Conservation (phyloP, 2,888 invertebrate genomes). For the Drosophila recens region DNA sequence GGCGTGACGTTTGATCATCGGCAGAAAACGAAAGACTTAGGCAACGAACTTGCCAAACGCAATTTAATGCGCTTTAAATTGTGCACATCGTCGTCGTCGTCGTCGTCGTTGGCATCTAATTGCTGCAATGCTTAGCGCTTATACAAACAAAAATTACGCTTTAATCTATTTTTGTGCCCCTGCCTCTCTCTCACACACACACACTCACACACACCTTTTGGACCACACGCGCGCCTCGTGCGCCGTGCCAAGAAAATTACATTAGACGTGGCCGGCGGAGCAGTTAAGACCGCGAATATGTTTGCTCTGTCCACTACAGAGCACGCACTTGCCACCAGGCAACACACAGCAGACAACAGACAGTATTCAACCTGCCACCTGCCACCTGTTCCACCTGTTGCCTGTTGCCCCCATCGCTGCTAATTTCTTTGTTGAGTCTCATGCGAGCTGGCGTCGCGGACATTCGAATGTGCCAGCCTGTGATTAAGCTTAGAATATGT, state of each 20-base stretch:
- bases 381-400: constrained; percentile 46
- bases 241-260: constrained; percentile 75
- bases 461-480: constrained; percentile 75
- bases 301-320: constrained; percentile 19
- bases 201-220: constrained; percentile 33
- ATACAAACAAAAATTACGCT: constrained; percentile 82
- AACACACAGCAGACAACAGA: neutral
- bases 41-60: constrained; percentile 71
- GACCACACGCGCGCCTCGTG: constrained; percentile 64
- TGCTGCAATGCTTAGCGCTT: constrained; percentile 75
- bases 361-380: constrained; percentile 45
- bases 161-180: constrained; percentile 76
- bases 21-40: constrained; percentile 67
- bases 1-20: constrained; percentile 1
- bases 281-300: constrained; percentile 25
- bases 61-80: constrained; percentile 80
- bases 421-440: constrained; percentile 81
- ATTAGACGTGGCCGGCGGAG: constrained; percentile 64
- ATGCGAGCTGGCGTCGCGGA: constrained; percentile 75
- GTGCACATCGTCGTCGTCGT: constrained; percentile 32
- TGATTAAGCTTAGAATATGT: constrained; percentile 79
- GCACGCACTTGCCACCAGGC: constrained; percentile 28
- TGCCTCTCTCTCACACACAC: constrained; percentile 26
- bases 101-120: constrained; percentile 50
- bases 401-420: constrained; percentile 26